Evolutionary conservation across 1,140 invertebrate genomes (phyloP), one percentile per base, ranked within the genome.

Genomic region (Hermetia illucens): DNA sequence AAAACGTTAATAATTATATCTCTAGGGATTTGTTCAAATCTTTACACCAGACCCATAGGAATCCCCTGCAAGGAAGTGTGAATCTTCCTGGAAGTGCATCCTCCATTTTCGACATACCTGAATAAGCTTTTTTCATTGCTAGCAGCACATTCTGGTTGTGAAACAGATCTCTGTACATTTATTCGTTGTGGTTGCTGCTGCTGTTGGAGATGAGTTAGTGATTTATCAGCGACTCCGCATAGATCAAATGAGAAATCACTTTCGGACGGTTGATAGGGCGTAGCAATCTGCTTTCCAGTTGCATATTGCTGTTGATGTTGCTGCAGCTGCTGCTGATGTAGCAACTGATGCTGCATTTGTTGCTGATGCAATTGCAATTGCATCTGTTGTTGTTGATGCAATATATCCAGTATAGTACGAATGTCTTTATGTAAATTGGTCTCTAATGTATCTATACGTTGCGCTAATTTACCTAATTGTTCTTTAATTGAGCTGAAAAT

Each of bases 221-320:
- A 13, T 16, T 39, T 39, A 21, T 34, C 34, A 17, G 21, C 36
- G 20, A 31, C 25, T n/a, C 22, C 25, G 16, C 33, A 35, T 31
- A 39, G 22, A 39, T 43, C 41, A 36, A 43, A 43, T 24, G 41
- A 43, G 21, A 43, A 43, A 43, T 43, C 41, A 30, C 41, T 43
- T 32, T 39, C 41, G 41, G 41, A 43, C 33, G 41, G 41, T 27
- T 39, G 41, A 25, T 36, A 36, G 32, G 41, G 39, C 25, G 41
- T 21, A 6, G 36, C 24, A 9, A 39, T 35, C 36, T 29, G 32
- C 32, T 43, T 36, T 5, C 32, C 37, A 33, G 29, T 31, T 16
- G 27, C n/a, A 13, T 19, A 27, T 24, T 6, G 22, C 12, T 34
- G 38, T 33, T 33, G 30, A n/a, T 18, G 33, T 17, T 39, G 22